phyloP scores from a whole-genome alignment of 2,888 invertebrate genomes.

The Netelia virgata region DNA sequence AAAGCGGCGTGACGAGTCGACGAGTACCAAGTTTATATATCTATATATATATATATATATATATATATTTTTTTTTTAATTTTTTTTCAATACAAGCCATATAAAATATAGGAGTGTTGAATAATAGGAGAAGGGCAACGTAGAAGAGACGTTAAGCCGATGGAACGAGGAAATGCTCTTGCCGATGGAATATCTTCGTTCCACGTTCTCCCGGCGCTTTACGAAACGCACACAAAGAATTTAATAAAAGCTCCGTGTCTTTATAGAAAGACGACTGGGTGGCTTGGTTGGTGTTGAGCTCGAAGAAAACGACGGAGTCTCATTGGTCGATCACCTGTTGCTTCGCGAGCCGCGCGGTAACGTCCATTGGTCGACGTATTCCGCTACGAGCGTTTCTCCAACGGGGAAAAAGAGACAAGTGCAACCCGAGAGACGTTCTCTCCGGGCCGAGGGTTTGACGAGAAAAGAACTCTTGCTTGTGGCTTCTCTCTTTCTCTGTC shows the following conservation, averaged over 20 bases:
- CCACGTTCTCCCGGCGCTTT: constrained; percentile 2
- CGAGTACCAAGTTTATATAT: too few species aligned
- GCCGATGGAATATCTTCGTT: constrained; percentile 57
- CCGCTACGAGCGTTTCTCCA: constrained; percentile 32
- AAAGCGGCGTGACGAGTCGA: constrained; percentile 58
- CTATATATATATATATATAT: too few species aligned
- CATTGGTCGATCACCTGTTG: constrained; percentile 83
- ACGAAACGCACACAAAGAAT: not conserved
- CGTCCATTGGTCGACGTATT: constrained; percentile 74
- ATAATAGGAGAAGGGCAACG: not conserved
- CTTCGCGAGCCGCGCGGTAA: constrained; percentile 72
- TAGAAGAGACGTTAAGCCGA: constrained; percentile 30
- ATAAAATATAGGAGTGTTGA: too few species aligned
- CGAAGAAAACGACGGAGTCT: constrained; percentile 69
- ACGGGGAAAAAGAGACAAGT: not conserved
- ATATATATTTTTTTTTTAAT: too few species aligned
- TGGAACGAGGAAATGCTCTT: constrained; percentile 59
- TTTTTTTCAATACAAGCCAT: too few species aligned
- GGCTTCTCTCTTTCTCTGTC: too few species aligned
- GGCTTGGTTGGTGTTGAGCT: not conserved
- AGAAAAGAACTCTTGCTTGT: not conserved
- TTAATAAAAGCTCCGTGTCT: not conserved
- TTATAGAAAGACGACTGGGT: too few species aligned
- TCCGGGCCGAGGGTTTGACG: constrained; percentile 15
- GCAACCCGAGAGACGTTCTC: not conserved